These are phyloP conservation scores for Clostera curtula DNA, from an alignment of 2,888 invertebrate genomes.

Conservation along the genomic window DNA sequence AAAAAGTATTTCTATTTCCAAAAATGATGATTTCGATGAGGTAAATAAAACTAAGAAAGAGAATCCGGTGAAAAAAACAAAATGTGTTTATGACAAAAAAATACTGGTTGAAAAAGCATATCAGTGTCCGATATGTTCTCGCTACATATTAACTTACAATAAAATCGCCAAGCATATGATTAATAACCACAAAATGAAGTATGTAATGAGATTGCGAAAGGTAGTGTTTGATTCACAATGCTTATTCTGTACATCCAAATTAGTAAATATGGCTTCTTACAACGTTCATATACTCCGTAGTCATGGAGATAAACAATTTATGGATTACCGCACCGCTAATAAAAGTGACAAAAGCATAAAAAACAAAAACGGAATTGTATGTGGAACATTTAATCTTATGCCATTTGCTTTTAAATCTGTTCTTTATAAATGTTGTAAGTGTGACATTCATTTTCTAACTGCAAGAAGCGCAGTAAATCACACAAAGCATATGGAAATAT, in stretches of 20 bases:
- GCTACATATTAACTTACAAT: constrained; percentile 19
- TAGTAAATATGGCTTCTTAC: constrained; percentile 13
- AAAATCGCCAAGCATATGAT: constrained; percentile 23
- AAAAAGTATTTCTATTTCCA: no score
- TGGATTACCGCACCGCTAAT: constrained; percentile 1
- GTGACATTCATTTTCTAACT: constrained; percentile 46
- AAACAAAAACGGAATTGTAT: no score
- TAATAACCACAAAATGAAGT: constrained; percentile 26
- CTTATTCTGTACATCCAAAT: constrained; percentile 27
- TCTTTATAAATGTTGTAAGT: constrained; percentile 46
- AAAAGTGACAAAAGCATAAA: neutral
- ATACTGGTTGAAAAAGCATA: constrained; percentile 10
- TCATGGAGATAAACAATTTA: constrained; percentile 13
- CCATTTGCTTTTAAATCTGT: constrained; percentile 29
- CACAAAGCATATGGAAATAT: constrained; percentile 32
- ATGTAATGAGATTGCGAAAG: constrained; percentile 14
- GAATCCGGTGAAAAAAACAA: constrained; percentile 1
- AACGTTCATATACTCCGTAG: constrained; percentile 21
- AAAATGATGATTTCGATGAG: no score
- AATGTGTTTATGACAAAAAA: constrained; percentile 4
- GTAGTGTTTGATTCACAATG: constrained; percentile 31
- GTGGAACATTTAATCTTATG: constrained; percentile 5
- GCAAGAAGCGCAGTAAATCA: constrained; percentile 35
- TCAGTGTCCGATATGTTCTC: constrained; percentile 31
- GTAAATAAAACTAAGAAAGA: no score